Conservation (phyloP, 2,113 vertebrate genomes). For the Sylvia atricapilla region DNA sequence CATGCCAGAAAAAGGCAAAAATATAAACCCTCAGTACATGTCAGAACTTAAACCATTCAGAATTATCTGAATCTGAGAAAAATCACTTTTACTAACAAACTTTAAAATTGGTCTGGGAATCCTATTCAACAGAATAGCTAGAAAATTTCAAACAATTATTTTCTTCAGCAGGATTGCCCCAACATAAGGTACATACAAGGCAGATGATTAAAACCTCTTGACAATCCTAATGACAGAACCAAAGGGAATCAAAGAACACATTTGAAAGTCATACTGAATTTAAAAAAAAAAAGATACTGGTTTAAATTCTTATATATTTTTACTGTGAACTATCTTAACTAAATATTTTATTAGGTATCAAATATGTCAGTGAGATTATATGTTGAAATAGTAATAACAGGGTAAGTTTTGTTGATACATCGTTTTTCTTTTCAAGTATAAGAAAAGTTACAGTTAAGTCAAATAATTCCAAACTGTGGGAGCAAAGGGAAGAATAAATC, state of each 20-base stretch:
- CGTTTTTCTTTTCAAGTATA: background rate
- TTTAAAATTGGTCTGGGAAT: background rate
- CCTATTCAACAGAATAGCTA: background rate
- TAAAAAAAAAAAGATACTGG: fast-evolving
- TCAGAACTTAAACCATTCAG: background rate
- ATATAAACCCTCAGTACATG: background rate
- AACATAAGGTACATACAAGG: background rate
- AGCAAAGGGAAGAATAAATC: background rate
- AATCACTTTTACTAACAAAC: background rate
- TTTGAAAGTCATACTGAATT: background rate
- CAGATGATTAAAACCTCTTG: background rate
- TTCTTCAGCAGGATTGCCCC: background rate
- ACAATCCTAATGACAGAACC: background rate
- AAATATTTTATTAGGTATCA: background rate
- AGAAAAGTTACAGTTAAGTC: background rate
- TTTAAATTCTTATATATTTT: background rate
- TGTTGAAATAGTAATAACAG: background rate
- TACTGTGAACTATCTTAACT: background rate
- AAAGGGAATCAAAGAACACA: background rate
- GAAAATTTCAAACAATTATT: constrained; percentile 23
- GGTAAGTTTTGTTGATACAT: background rate
- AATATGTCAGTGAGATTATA: background rate
- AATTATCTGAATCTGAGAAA: background rate
- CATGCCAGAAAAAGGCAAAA: background rate
- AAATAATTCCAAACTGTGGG: background rate